These are phyloP conservation scores for Meloidogyne hapla DNA, from an alignment of 1,140 invertebrate genomes.

Conservation along the genomic window DNA sequence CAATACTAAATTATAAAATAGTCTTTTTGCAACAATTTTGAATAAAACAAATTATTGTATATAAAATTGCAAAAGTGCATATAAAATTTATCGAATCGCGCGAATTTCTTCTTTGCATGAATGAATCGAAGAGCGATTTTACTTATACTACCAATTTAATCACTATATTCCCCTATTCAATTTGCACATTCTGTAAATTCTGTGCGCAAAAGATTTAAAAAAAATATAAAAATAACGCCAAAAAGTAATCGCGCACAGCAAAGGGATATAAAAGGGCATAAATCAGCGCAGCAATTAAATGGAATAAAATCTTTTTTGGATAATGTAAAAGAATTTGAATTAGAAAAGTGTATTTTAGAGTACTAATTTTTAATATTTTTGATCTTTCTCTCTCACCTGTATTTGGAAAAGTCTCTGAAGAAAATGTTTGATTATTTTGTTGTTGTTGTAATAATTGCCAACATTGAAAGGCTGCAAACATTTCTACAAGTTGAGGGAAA, in stretches of 20 bases:
- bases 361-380: too few relatives aligned
- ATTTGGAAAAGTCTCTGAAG: neutral
- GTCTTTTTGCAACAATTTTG: too few relatives aligned
- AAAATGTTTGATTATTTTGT: neutral
- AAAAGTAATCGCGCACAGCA: neutral
- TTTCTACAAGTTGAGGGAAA: slow-evolving; percentile 1
- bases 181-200: neutral
- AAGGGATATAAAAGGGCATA: too few relatives aligned
- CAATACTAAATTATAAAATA: neutral
- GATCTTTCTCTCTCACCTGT: neutral
- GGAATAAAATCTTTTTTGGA: too few relatives aligned
- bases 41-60: neutral
- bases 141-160: neutral
- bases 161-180: neutral
- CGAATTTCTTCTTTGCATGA: neutral
- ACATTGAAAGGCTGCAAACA: neutral
- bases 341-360: too few relatives aligned
- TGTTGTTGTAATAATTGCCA: neutral
- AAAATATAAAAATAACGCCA: neutral
- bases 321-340: too few relatives aligned
- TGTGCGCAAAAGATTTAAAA: neutral
- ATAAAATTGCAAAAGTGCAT: neutral
- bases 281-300: too few relatives aligned
- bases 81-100: neutral
- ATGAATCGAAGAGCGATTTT: neutral